phyloP scores from a whole-genome alignment of 2,797 vertebrate genomes.

The Ciconia nigra region DNA sequence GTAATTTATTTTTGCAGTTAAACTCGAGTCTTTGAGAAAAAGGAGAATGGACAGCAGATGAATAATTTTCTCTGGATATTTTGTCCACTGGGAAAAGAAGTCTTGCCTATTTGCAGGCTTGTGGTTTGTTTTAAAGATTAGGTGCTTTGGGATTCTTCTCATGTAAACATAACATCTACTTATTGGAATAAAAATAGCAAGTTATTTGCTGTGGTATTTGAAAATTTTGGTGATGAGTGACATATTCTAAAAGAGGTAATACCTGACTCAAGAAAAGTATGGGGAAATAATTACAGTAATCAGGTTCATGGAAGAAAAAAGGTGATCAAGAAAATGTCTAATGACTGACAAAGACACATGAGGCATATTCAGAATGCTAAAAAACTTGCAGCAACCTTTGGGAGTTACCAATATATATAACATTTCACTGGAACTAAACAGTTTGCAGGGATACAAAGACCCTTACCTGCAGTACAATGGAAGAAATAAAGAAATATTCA shows the following conservation, averaged over 20 bases:
- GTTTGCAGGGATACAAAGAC: background rate
- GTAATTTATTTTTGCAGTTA: background rate
- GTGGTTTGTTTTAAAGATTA: background rate
- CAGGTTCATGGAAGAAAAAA: background rate
- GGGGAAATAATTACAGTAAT: conserved; percentile 37
- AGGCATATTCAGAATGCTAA: background rate
- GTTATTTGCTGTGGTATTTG: conserved; percentile 16
- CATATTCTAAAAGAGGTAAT: background rate
- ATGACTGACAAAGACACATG: conserved; percentile 16
- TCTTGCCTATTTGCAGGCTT: background rate
- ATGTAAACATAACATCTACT: background rate
- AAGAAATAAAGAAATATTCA: background rate
- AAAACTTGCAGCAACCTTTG: background rate
- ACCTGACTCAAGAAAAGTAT: background rate
- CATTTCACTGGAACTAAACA: background rate
- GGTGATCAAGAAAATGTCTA: background rate
- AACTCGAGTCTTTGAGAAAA: background rate
- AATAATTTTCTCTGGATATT: background rate
- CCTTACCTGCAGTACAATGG: background rate
- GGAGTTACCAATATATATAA: background rate
- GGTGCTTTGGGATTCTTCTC: background rate
- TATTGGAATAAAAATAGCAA: conserved; percentile 14
- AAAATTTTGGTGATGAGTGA: conserved; percentile 17
- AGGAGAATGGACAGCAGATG: background rate
- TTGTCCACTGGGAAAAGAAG: background rate